phyloP scores from a whole-genome alignment of 2,888 invertebrate species.

The Rhamnusium bicolor region DNA sequence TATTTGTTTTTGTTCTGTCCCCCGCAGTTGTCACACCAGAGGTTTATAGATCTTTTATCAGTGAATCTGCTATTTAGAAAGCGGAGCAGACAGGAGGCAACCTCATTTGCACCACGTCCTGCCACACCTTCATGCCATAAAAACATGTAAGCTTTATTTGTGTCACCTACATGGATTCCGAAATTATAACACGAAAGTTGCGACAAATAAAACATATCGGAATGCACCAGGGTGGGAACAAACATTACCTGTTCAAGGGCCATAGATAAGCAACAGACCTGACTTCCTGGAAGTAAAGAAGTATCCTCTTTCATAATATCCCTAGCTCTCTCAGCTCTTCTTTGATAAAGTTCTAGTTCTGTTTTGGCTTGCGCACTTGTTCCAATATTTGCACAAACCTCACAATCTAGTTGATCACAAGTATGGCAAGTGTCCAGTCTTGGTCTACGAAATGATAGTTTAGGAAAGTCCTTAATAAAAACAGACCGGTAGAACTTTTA shows the following conservation, averaged over 20 bases:
- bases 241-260: conserved; percentile 24
- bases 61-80: conserved; percentile 4
- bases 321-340: background rate
- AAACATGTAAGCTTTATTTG: background rate
- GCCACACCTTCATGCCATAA: conserved; percentile 4
- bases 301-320: no score
- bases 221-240: conserved; percentile 6
- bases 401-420: background rate
- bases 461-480: background rate
- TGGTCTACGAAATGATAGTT: background rate
- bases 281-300: no score
- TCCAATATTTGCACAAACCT: background rate
- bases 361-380: background rate
- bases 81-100: conserved; percentile 17
- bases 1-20: no score
- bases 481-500: background rate
- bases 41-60: conserved; percentile 36
- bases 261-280: no score
- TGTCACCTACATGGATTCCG: background rate
- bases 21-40: no score
- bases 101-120: conserved; percentile 15
- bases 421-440: background rate
- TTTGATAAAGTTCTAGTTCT: background rate
- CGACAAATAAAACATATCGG: conserved; percentile 14
- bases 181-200: conserved; percentile 10